Conservation (phyloP, 23 tunicate species). For the Clavelina lepadiformis region DNA sequence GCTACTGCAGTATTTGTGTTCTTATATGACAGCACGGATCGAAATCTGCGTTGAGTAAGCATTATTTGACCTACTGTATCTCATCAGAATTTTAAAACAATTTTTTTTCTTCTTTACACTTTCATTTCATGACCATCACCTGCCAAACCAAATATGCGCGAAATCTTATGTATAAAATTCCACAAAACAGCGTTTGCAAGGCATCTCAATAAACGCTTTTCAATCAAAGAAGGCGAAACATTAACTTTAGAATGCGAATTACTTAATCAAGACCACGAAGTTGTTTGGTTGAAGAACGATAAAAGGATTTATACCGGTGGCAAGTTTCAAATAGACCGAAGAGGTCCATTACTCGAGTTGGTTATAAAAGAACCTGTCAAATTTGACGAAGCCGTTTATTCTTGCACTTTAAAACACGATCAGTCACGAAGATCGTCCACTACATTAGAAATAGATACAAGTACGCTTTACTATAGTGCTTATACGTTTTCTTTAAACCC, state of each 20-base stretch:
- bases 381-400: conserved; percentile 64
- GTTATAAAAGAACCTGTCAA: conserved; percentile 50
- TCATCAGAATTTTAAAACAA: too few relatives aligned
- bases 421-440: conserved; percentile 29
- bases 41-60: too few relatives aligned
- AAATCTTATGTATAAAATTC: too few relatives aligned
- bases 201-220: conserved; percentile 21
- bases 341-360: conserved; percentile 30
- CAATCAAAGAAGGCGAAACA: conserved; percentile 51
- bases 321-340: conserved; percentile 37
- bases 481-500: too few relatives aligned
- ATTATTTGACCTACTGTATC: too few relatives aligned
- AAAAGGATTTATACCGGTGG: conserved; percentile 64
- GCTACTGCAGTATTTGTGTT: too few relatives aligned
- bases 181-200: conserved; percentile 57
- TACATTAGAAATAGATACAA: conserved; percentile 57
- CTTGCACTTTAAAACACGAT: conserved; percentile 67
- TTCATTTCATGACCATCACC: too few relatives aligned
- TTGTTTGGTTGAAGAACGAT: conserved; percentile 70
- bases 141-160: too few relatives aligned
- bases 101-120: too few relatives aligned
- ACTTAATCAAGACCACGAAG: conserved; percentile 40
- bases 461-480: conserved; percentile 23
- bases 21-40: too few relatives aligned
- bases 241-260: conserved; percentile 59